phyloP scores from a whole-genome alignment of 1,140 invertebrate species.

The Rhyacophila brunnea region DNA sequence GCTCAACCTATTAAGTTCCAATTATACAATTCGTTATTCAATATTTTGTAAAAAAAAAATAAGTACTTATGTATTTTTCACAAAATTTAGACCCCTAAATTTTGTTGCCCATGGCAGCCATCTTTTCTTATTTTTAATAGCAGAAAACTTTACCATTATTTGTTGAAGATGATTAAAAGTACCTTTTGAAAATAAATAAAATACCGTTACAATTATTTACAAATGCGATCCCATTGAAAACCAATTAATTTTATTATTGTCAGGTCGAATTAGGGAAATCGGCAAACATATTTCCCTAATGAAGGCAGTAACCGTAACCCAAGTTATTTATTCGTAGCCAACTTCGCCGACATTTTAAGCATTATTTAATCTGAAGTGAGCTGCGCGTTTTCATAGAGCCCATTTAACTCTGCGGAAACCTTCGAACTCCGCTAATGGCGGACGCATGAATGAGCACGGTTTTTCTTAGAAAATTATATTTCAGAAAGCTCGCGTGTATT shows the following conservation, averaged over 20 bases:
- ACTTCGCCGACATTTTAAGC: constrained; percentile 10
- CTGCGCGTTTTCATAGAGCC: constrained; percentile 20
- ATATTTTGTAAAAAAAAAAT: no score
- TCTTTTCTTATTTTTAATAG: no score
- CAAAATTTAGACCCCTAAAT: no score
- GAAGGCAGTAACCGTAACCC: background rate
- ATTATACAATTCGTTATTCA: no score
- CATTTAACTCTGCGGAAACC: constrained; percentile 11
- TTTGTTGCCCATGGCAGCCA: no score
- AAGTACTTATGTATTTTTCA: no score
- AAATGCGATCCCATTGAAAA: background rate
- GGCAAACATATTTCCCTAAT: constrained; percentile 2
- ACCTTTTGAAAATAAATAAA: no score
- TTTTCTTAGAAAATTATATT: constrained; percentile 20
- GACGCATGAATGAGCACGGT: background rate
- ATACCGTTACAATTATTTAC: no score
- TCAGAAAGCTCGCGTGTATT: background rate
- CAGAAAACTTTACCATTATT: no score
- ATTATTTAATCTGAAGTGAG: constrained; percentile 3
- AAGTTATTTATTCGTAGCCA: constrained; percentile 8
- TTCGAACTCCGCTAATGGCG: no score
- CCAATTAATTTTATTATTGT: background rate
- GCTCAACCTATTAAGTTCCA: no score
- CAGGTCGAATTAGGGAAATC: background rate
- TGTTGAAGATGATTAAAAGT: no score